These are phyloP conservation scores for Trilocha varians DNA, from an alignment of 2,888 invertebrate genomes.

Conservation along the genomic window DNA sequence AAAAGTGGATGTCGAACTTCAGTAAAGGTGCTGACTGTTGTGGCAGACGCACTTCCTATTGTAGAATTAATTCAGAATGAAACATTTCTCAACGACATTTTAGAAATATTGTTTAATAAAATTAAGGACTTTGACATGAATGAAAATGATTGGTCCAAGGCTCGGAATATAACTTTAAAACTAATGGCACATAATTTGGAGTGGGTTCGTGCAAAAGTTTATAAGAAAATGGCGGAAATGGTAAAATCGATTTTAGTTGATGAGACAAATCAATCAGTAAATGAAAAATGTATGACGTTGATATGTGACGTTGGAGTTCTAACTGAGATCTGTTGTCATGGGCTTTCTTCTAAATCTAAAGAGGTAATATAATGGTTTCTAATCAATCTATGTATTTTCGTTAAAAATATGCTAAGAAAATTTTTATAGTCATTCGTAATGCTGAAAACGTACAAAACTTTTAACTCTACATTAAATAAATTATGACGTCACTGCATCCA, in stretches of 20 bases:
- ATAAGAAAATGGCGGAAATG: slow-evolving; percentile 65
- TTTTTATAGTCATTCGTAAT: too few relatives aligned
- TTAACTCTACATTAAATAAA: too few relatives aligned
- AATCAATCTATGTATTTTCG: too few relatives aligned
- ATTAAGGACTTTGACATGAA: slow-evolving; percentile 40
- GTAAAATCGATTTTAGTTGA: slow-evolving; percentile 71
- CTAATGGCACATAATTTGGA: slow-evolving; percentile 72
- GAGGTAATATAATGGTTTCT: slow-evolving; percentile 36
- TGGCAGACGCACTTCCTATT: slow-evolving; percentile 69
- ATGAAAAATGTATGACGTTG: slow-evolving; percentile 67
- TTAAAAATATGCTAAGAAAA: too few relatives aligned
- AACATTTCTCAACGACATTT: slow-evolving; percentile 58
- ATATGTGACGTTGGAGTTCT: slow-evolving; percentile 72
- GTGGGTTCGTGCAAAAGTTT: slow-evolving; percentile 70
- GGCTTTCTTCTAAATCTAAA: slow-evolving; percentile 53
- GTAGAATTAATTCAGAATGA: slow-evolving; percentile 75
- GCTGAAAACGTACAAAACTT: too few relatives aligned
- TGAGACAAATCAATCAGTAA: slow-evolving; percentile 37
- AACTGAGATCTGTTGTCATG: slow-evolving; percentile 77
- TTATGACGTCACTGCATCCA: too few relatives aligned
- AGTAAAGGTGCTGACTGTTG: slow-evolving; percentile 48
- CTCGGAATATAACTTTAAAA: slow-evolving; percentile 56
- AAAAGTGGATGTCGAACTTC: slow-evolving; percentile 32
- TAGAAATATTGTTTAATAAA: slow-evolving; percentile 43
- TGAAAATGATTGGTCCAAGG: slow-evolving; percentile 44